phyloP scores from a whole-genome alignment of 2,113 vertebrate species.

The Microcebus jonahi region DNA sequence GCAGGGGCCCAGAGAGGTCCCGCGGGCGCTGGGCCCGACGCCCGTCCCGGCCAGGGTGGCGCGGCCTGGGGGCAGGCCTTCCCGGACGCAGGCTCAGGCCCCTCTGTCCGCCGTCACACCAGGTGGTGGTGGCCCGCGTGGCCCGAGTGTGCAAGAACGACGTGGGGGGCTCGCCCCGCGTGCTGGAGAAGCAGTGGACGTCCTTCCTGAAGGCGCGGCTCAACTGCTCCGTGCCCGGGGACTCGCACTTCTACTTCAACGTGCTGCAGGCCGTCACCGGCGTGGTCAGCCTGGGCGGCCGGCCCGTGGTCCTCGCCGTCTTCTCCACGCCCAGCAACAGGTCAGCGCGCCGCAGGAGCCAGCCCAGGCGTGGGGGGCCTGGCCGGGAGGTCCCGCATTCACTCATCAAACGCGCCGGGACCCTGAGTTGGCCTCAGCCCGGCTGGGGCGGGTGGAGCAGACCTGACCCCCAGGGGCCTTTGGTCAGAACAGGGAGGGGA shows the following conservation, averaged over 20 bases:
- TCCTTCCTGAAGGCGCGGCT: conserved; percentile 97
- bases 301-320: conserved; percentile 92
- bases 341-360: conserved; percentile 74
- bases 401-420: not conserved
- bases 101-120: rapidly evolving
- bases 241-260: conserved; percentile 98
- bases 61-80: not conserved
- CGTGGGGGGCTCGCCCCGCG: conserved; percentile 93
- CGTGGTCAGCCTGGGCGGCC: conserved; percentile 92
- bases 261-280: conserved; percentile 96
- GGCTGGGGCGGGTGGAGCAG: not conserved
- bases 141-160: conserved; percentile 96
- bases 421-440: not conserved
- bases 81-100: not conserved
- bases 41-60: not conserved
- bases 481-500: not conserved
- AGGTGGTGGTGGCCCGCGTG: conserved; percentile 97
- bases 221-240: conserved; percentile 96
- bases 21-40: not conserved
- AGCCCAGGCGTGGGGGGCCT: not conserved
- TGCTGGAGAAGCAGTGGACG: conserved; percentile 98
- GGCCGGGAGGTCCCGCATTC: rapidly evolving
- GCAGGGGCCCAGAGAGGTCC: not conserved
- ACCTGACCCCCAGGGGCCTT: not conserved
- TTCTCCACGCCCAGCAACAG: conserved; percentile 98